Base-by-base conservation (phyloP, 35 echinoderm and acorn worm genomes). In the Apostichopus californicus region DNA sequence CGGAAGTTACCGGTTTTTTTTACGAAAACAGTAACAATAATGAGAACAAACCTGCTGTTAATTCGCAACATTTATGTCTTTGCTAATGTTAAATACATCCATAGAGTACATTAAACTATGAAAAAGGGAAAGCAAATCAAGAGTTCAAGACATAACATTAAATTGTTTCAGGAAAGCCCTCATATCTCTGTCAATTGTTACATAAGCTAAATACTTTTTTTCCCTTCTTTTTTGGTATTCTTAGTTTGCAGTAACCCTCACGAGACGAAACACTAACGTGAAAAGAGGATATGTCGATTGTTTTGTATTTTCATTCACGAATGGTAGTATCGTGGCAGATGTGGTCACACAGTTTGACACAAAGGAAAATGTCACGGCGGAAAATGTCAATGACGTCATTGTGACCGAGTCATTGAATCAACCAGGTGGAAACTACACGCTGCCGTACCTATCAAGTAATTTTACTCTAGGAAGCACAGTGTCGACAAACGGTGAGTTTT, bases 211-310 rank as follows among this genome's bases (percentile, higher is more conserved):
- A 3, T 46, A 46, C 34, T 46, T 46, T 46, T 1, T 46, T 46
- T 46, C 3, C 3, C 3, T 46, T 46, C 34, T 2, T 61, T 4
- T 61, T 61, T 60, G 4, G 7, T 61, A 61, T 61, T 61, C 3
- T 61, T 21, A 85, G 81, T 85, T 85, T 60, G 18, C 63, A 14
- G 5, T 58, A 59, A 85, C 81, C 24, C 81, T 85, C 3, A 85
- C 81, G 4, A 85, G 54, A 59, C 81, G 57, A 15, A 85, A 85
- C 52, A 85, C 55, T 25, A 81, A 81, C 25, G 78, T 81, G 11
- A 81, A 81, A 18, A 25, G 13, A 12, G 78, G 78, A 53, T 81
- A 34, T 81, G 78, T 81, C 2, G 25, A 52, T 5, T 81, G 78
- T 53, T 81, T 81, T 46, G 78, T 81, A 20, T 81, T 54, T 28